These are phyloP conservation scores for Caradrina kadenii DNA, from an alignment of 2,888 invertebrate genomes.

Conservation along the genomic window DNA sequence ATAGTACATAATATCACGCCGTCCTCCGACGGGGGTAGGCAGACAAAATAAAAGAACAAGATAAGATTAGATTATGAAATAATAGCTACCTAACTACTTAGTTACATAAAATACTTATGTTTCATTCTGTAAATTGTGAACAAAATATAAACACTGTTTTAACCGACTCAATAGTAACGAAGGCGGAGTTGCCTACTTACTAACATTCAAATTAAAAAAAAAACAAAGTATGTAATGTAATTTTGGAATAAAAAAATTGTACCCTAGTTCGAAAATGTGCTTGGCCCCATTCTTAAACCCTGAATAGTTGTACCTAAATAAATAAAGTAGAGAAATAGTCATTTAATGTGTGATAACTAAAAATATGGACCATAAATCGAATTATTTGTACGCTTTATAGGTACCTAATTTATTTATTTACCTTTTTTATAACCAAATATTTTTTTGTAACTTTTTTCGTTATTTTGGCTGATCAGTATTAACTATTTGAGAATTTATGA, in stretches of 20 bases:
- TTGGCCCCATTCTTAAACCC: slow-evolving; percentile 24
- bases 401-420: slow-evolving; percentile 38
- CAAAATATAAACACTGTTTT: neutral
- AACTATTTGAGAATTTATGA: slow-evolving; percentile 34
- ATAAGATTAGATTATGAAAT: neutral
- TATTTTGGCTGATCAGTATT: slow-evolving; percentile 51
- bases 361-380: slow-evolving; percentile 66
- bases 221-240: neutral
- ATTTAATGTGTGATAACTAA: slow-evolving; percentile 64
- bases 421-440: slow-evolving; percentile 33
- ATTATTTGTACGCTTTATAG: slow-evolving; percentile 52
- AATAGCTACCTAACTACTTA: neutral
- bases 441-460: slow-evolving; percentile 35
- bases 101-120: neutral
- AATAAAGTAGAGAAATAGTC: slow-evolving; percentile 53
- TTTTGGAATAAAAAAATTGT: neutral
- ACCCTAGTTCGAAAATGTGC: slow-evolving; percentile 3
- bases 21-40: neutral
- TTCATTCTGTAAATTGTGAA: neutral
- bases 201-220: neutral
- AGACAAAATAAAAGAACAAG: neutral
- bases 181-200: neutral
- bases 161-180: neutral
- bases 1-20: neutral
- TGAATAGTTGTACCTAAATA: slow-evolving; percentile 14